A percentile compares a stretch with the other conserved stretches of the same genome.
phyloP scores from a whole-genome alignment of 2,888 invertebrate genomes.

The Desoria tigrina region DNA sequence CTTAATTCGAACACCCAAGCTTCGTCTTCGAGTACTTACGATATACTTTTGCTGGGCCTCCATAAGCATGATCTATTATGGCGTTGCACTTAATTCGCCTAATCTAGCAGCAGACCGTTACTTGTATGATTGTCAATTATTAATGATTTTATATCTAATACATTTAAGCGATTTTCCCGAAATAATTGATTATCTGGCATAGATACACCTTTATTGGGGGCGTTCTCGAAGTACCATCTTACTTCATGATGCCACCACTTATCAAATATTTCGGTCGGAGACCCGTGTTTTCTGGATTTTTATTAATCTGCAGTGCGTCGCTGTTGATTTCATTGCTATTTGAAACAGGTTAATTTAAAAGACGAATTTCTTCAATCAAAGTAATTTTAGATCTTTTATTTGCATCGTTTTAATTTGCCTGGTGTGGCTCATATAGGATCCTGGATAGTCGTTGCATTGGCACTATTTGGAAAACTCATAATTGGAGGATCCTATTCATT shows the following conservation, averaged over 20 bases:
- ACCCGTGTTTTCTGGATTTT: constrained; percentile 47
- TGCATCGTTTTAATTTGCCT: no score
- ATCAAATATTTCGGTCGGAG: constrained; percentile 46
- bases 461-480: constrained; percentile 48
- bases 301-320: constrained; percentile 44
- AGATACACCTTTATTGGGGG: constrained; percentile 52
- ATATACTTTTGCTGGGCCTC: constrained; percentile 46
- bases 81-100: constrained; percentile 47
- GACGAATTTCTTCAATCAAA: background rate
- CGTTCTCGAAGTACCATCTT: constrained; percentile 51
- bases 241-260: constrained; percentile 51
- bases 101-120: constrained; percentile 46
- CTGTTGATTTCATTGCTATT: constrained; percentile 44
- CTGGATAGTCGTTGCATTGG: constrained; percentile 38
- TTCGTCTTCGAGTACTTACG: constrained; percentile 38
- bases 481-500: constrained; percentile 52
- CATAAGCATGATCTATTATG: constrained; percentile 48
- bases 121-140: constrained; percentile 26
- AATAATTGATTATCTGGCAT: background rate
- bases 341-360: constrained; percentile 33
- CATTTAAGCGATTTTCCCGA: background rate
- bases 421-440: constrained; percentile 46
- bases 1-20: constrained; percentile 32
- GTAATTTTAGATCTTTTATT: background rate
- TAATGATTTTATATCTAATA: background rate